A percentile compares a stretch with the other conserved stretches of the same genome.
Evolutionary conservation across 1,140 invertebrate genomes (phyloP).

Genomic region (Sycophaga agraensis): DNA sequence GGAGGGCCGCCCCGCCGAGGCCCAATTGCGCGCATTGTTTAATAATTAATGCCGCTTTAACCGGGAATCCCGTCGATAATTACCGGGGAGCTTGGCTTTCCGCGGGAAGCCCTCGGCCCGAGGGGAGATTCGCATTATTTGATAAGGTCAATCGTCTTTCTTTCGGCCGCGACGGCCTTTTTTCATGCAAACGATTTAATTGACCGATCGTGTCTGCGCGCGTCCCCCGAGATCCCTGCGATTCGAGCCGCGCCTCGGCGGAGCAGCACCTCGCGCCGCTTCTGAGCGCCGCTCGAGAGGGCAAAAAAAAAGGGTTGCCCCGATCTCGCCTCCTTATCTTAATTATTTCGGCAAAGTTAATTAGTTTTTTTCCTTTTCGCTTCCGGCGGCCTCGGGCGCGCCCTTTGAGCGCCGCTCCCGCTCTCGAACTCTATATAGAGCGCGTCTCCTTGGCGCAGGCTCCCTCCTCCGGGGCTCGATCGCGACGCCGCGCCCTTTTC

Average conservation of each 20-base stretch:
- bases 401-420: conserved; percentile 41
- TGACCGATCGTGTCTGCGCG: conserved; percentile 40
- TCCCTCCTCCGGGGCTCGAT: too few relatives aligned
- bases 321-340: conserved; percentile 49
- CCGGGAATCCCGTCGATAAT: too few relatives aligned
- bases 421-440: conserved; percentile 17
- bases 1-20: too few relatives aligned
- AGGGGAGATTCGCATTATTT: conserved; percentile 10
- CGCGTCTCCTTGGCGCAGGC: background rate
- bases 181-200: conserved; percentile 43
- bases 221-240: conserved; percentile 21
- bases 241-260: conserved; percentile 31
- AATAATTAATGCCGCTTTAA: background rate
- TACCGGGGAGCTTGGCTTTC: too few relatives aligned
- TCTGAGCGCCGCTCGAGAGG: conserved; percentile 16
- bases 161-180: conserved; percentile 10
- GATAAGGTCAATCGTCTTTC: conserved; percentile 17
- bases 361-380: conserved; percentile 52
- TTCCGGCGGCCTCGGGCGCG: conserved; percentile 29
- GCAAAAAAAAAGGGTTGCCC: conserved; percentile 24
- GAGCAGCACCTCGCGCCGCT: conserved; percentile 32
- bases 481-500: too few relatives aligned
- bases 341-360: conserved; percentile 54
- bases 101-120: too few relatives aligned
- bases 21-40: background rate